These are phyloP conservation scores for Heterodera schachtii DNA, from an alignment of 1,140 invertebrate species.

Conservation along the genomic window DNA sequence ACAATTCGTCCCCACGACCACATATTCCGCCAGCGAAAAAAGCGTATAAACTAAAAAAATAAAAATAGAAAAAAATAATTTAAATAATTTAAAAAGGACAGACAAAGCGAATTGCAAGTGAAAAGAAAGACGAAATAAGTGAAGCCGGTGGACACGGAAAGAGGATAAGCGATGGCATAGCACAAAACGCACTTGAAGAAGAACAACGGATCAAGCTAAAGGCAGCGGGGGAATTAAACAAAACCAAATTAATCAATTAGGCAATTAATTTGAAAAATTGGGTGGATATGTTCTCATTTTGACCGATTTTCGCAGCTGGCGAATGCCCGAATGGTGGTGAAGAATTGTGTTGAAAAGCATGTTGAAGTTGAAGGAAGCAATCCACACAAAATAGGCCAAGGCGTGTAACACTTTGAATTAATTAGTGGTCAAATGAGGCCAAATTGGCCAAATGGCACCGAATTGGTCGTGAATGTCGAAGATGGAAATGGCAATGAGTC, in stretches of 20 bases:
- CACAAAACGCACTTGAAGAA: conserved; percentile 57
- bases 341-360: conserved; percentile 62
- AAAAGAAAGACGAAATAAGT: conserved; percentile 53
- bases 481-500: conserved; percentile 55
- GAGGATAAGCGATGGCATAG: conserved; percentile 47
- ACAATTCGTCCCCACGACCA: conserved; percentile 47
- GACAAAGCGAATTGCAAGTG: conserved; percentile 51
- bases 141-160: conserved; percentile 60
- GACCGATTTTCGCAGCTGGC: conserved; percentile 35
- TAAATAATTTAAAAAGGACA: conserved; percentile 1
- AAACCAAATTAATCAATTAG: too few species aligned
- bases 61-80: conserved; percentile 16
- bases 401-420: conserved; percentile 57
- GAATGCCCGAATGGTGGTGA: conserved; percentile 57
- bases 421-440: neutral
- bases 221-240: neutral
- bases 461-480: conserved; percentile 59
- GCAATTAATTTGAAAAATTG: too few species aligned
- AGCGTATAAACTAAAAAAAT: conserved; percentile 53
- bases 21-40: conserved; percentile 61
- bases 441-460: conserved; percentile 35
- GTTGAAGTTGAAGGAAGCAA: conserved; percentile 59
- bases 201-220: conserved; percentile 58
- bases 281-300: too few species aligned
- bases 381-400: conserved; percentile 56